These are phyloP conservation scores for Mesembrinibis cayennensis DNA, from an alignment of 2,113 vertebrate genomes.

Conservation along the genomic window DNA sequence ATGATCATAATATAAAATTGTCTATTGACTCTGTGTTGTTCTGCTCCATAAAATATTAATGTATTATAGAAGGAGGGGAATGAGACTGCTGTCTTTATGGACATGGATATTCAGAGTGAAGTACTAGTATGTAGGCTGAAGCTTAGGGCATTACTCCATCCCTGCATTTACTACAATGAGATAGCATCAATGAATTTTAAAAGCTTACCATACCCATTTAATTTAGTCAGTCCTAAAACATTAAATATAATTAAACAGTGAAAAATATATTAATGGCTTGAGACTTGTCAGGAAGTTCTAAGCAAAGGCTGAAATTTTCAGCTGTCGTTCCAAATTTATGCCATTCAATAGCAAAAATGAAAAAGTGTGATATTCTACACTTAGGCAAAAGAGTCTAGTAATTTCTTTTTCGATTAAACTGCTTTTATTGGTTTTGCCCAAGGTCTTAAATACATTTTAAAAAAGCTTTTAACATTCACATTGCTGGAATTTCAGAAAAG, in stretches of 20 bases:
- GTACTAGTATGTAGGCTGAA: background rate
- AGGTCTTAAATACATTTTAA: background rate
- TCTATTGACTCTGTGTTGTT: constrained; percentile 25
- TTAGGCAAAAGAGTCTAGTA: background rate
- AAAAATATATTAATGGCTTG: background rate
- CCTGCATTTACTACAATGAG: constrained; percentile 7
- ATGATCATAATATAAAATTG: background rate
- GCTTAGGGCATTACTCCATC: constrained; percentile 1
- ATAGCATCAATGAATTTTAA: constrained; percentile 27
- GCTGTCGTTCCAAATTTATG: background rate
- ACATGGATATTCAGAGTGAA: background rate
- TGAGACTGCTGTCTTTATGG: background rate
- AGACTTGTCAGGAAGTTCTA: background rate
- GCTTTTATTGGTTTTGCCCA: background rate
- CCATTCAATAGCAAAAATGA: background rate
- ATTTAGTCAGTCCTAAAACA: constrained; percentile 28
- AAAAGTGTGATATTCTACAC: background rate
- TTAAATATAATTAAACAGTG: constrained; percentile 32
- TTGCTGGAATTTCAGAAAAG: background rate
- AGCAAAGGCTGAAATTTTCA: background rate
- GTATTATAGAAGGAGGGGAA: background rate
- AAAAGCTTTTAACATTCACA: background rate
- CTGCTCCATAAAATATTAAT: constrained; percentile 37
- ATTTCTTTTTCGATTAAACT: background rate
- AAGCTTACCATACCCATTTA: constrained; percentile 2